Percentiles rank a stretch among this genome's conserved stretches.
These are phyloP conservation scores for Ammodytes dubius DNA, from an alignment of 2,113 vertebrate species.

Conservation along the genomic window DNA sequence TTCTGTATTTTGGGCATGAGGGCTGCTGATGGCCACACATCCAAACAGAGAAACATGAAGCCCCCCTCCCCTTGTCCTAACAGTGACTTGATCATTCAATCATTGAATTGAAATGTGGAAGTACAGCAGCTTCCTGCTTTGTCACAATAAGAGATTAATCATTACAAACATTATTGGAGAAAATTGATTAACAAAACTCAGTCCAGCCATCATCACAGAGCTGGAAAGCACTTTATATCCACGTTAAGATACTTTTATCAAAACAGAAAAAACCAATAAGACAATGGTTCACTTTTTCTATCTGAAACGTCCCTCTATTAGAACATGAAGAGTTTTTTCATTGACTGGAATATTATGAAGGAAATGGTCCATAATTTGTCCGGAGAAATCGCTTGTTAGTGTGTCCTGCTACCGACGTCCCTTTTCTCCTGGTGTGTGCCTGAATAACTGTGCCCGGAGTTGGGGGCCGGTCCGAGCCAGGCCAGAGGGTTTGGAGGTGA, in stretches of 20 bases:
- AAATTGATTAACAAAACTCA: conserved; percentile 25
- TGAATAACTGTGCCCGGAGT: conserved; percentile 47
- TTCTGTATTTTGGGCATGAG: conserved; percentile 40
- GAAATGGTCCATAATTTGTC: conserved; percentile 69
- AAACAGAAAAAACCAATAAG: conserved; percentile 52
- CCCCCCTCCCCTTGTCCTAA: background rate
- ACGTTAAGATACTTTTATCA: conserved; percentile 60
- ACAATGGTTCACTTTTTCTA: conserved; percentile 70
- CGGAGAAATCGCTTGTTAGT: conserved; percentile 46
- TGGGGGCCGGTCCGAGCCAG: conserved; percentile 30
- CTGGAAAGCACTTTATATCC: conserved; percentile 36
- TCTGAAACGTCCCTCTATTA: conserved; percentile 65
- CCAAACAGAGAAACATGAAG: conserved; percentile 18
- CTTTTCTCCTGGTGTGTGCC: conserved; percentile 46
- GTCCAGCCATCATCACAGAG: conserved; percentile 23
- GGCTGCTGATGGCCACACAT: conserved; percentile 42
- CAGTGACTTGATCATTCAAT: conserved; percentile 13
- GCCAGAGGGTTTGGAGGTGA: conserved; percentile 15
- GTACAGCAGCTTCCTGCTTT: conserved; percentile 16
- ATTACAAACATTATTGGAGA: conserved; percentile 26
- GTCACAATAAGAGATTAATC: conserved; percentile 36
- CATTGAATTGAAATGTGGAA: conserved; percentile 38
- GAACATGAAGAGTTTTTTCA: conserved; percentile 75
- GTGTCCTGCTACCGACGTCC: conserved; percentile 55
- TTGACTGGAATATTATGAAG: conserved; percentile 77